phyloP scores from a whole-genome alignment of 2,888 invertebrate species.

The Eulithis testata region DNA sequence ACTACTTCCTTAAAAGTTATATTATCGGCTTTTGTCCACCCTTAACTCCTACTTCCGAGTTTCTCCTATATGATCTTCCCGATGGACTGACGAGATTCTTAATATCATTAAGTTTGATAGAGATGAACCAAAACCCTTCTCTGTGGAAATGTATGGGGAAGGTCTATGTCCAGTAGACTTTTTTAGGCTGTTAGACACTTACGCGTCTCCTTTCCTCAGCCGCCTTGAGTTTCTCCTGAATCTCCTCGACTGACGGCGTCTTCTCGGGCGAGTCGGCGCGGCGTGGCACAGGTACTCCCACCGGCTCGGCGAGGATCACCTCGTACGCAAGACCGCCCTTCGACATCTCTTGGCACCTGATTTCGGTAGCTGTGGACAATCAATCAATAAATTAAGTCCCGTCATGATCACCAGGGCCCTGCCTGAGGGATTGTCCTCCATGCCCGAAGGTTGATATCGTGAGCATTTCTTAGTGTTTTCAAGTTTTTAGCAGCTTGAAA shows the following conservation, averaged over 20 bases:
- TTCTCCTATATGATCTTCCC: too few species aligned
- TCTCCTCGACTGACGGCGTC: constrained; percentile 93
- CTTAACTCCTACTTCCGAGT: too few species aligned
- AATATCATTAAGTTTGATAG: too few species aligned
- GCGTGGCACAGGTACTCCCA: constrained; percentile 86
- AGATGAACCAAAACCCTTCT: too few species aligned
- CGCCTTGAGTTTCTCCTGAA: constrained; percentile 95
- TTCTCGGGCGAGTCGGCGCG: constrained; percentile 89
- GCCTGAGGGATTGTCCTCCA: too few species aligned
- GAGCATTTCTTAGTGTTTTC: too few species aligned
- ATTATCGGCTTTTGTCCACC: too few species aligned
- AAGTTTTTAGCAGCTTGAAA: too few species aligned
- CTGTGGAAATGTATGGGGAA: too few species aligned
- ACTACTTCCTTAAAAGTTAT: too few species aligned
- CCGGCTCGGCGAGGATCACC: constrained; percentile 94
- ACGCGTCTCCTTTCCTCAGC: constrained; percentile 97
- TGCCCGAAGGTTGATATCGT: too few species aligned
- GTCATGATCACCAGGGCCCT: not conserved
- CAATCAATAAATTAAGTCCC: not conserved
- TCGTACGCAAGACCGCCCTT: constrained; percentile 96
- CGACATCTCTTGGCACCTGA: constrained; percentile 96
- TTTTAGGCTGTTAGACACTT: constrained; percentile 55
- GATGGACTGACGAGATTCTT: too few species aligned
- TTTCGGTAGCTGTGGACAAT: constrained; percentile 90
- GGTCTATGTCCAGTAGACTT: not conserved